Evolutionary conservation across 2,113 vertebrate species (phyloP).

Genomic region (Chionodraco myersi): DNA sequence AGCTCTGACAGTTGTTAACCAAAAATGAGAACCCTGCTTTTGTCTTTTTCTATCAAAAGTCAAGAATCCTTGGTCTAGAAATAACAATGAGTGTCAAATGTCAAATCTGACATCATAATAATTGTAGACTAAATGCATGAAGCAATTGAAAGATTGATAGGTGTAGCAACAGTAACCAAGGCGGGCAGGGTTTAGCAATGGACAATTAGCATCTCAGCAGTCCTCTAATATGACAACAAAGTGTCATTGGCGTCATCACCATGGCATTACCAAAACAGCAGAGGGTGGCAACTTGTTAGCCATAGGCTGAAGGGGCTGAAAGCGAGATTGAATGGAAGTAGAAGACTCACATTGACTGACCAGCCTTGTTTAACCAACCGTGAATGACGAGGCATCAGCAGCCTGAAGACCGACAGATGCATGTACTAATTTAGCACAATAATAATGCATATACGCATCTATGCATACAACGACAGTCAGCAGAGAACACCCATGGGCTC

Average conservation of each 20-base stretch:
- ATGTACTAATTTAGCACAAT: slow-evolving; percentile 61
- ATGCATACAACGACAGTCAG: slow-evolving; percentile 36
- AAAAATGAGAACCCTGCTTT: neutral
- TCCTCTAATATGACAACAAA: neutral
- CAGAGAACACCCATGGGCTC: slow-evolving; percentile 51
- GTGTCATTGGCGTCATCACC: slow-evolving; percentile 17
- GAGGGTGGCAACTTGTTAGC: slow-evolving; percentile 54
- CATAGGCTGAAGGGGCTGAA: slow-evolving; percentile 30
- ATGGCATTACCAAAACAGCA: slow-evolving; percentile 19
- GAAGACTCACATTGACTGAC: slow-evolving; percentile 53
- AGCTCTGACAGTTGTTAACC: neutral
- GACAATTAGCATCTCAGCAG: slow-evolving; percentile 18
- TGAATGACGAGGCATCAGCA: slow-evolving; percentile 69
- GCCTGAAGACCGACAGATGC: slow-evolving; percentile 70
- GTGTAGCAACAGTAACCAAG: neutral
- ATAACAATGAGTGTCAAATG: neutral
- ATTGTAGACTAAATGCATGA: neutral
- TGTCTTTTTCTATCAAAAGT: neutral
- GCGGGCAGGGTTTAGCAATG: neutral
- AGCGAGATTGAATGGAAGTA: slow-evolving; percentile 47
- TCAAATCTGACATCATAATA: neutral
- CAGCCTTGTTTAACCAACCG: slow-evolving; percentile 60
- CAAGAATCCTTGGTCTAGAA: neutral
- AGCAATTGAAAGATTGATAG: neutral
- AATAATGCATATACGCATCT: slow-evolving; percentile 44